These are phyloP conservation scores for Spermophilus dauricus DNA, from an alignment of 2,113 vertebrate species.

Conservation along the genomic window DNA sequence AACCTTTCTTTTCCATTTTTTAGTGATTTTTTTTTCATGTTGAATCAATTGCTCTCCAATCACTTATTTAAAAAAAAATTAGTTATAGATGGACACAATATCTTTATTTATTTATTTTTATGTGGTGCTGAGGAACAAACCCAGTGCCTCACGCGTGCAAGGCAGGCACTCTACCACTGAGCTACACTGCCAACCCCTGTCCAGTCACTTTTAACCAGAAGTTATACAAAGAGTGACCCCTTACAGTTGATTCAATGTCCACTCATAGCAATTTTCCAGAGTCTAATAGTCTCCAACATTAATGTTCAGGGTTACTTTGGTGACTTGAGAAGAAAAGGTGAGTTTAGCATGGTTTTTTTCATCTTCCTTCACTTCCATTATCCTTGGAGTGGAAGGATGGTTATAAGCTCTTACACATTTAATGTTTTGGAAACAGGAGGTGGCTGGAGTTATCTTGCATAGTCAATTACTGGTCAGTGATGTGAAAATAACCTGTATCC, in stretches of 20 bases:
- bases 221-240: neutral
- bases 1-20: neutral
- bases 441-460: neutral
- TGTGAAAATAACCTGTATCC: neutral
- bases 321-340: neutral
- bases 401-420: neutral
- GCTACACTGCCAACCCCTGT: no score
- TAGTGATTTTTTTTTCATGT: neutral
- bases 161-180: no score
- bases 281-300: accelerated
- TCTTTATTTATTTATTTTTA: no score
- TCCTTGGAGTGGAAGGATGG: neutral
- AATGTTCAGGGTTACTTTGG: neutral
- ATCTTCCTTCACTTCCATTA: neutral
- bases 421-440: neutral
- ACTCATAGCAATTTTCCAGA: neutral
- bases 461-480: neutral
- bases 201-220: neutral
- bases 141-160: no score
- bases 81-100: no score
- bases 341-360: neutral
- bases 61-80: neutral
- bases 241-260: neutral
- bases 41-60: neutral
- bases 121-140: no score